A percentile compares a stretch with the other conserved stretches of the same genome.
Conservation (phyloP, 2,888 invertebrate species). For the Leptarthrus brevirostris region DNA sequence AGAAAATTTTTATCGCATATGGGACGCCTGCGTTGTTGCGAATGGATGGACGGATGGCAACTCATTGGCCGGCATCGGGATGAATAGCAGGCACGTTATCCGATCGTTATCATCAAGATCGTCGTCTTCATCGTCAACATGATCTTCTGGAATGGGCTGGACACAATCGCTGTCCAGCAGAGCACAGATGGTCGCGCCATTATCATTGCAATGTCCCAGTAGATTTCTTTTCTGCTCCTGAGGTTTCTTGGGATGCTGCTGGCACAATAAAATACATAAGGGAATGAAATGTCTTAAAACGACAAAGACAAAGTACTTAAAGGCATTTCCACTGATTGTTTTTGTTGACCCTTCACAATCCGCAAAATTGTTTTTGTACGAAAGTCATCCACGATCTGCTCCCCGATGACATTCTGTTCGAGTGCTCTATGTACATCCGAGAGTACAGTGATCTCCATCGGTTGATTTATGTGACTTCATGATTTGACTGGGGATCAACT, state of each 20-base stretch:
- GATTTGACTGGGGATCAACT: constrained; percentile 4
- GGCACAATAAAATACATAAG: constrained; percentile 41
- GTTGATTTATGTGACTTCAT: constrained; percentile 29
- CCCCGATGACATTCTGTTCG: constrained; percentile 30
- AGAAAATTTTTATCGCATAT: constrained; percentile 21
- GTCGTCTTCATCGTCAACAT: constrained; percentile 39
- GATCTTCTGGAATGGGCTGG: constrained; percentile 30
- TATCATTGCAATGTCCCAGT: constrained; percentile 45
- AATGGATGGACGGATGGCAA: constrained; percentile 14
- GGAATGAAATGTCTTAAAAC: constrained; percentile 40
- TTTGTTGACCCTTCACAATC: constrained; percentile 31
- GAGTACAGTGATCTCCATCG: constrained; percentile 30
- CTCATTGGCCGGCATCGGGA: constrained; percentile 24
- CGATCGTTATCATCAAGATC: constrained; percentile 43
- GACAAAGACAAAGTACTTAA: constrained; percentile 36
- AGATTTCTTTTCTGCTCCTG: constrained; percentile 37
- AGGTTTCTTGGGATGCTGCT: constrained; percentile 28
- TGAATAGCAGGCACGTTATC: constrained; percentile 43
- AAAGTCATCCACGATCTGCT: constrained; percentile 27
- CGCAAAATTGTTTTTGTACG: constrained; percentile 39
- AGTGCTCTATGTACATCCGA: constrained; percentile 2
- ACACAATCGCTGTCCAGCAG: constrained; percentile 12
- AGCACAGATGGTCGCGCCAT: constrained; percentile 40
- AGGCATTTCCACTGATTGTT: constrained; percentile 40
- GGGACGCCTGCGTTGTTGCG: constrained; percentile 17